These are phyloP conservation scores for Trichonephila inaurata DNA, from an alignment of 1,140 invertebrate species.

Conservation along the genomic window DNA sequence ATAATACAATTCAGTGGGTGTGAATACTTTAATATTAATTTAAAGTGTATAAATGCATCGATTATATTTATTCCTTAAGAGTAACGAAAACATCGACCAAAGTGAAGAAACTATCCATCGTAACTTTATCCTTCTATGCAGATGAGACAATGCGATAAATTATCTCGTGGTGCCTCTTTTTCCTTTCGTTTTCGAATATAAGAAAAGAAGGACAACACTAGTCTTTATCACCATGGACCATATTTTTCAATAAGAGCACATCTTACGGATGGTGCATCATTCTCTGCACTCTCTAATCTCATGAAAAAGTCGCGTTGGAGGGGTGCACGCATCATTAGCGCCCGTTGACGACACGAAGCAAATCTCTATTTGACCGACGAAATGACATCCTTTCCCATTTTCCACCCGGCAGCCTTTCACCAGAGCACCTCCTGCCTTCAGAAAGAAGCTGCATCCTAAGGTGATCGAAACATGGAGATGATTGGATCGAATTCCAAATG, in stretches of 20 bases:
- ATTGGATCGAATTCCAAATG: conserved; percentile 55
- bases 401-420: conserved; percentile 43
- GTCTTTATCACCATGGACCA: neutral
- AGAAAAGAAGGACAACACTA: neutral
- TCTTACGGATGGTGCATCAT: conserved; percentile 10
- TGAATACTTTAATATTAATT: too few species aligned
- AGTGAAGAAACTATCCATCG: too few species aligned
- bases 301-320: neutral
- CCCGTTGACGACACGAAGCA: neutral
- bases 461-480: conserved; percentile 7
- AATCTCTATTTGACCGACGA: conserved; percentile 8
- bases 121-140: too few species aligned
- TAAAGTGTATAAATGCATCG: too few species aligned
- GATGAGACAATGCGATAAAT: neutral
- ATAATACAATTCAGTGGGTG: too few species aligned
- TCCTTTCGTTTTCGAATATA: neutral
- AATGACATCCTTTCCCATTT: conserved; percentile 65
- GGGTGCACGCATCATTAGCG: conserved; percentile 53
- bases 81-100: too few species aligned
- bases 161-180: neutral
- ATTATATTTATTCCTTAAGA: too few species aligned
- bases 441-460: neutral
- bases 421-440: neutral
- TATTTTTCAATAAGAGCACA: conserved; percentile 7
- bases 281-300: neutral